Base-by-base conservation (phyloP, 2,888 invertebrate species). In the Cataglyphis rosenhaueri region DNA sequence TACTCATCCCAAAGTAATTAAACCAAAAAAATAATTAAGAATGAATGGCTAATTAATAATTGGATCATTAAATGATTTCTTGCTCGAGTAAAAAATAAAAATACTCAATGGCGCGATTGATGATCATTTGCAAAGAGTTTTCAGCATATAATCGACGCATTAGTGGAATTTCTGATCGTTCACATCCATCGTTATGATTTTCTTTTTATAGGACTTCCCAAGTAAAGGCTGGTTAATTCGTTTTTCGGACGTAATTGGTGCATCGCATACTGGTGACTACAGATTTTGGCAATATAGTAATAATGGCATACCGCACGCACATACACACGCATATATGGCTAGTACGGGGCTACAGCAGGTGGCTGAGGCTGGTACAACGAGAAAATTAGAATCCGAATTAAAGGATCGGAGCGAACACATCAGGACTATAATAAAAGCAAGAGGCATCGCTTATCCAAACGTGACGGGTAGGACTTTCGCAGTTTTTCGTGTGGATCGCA, bases 191-290 rank as follows among this genome's bases (percentile, higher is more conserved):
- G 18, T n/a, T 55, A 57, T 71, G 1, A 18, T 21, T 15, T n/a
- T 12, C 57, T 83, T 9, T n/a, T 32, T 75, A 3, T 74, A 94
- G 94, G 97, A 99, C 95, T 99, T 98, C 95, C 99, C 99, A 0
- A 96, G 96, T 92, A 97, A 98, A 59, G 95, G 97, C 86, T 98
- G 98, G 97, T 95, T 98, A 85, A 98, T 99, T 0, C 99, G 99
- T 95, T 99, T 99, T 95, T 99, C 99, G 0, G 99, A 99, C 94
- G 96, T 99, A 18, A 98, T 99, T 91, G 99, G 99, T 0, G 99
- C 98, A 38, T 97, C 99, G 0, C 99, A 99, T 93, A 97, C 97
- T 41, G 96, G 96, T 62, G 98, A 98, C 94, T 98, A 97, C 91
- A 96, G 97, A 65, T 99, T 99, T 93, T 99, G 99, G 99, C 97